Base-by-base conservation (phyloP, 2,888 invertebrate species). In the Leptogaster cylindrica region DNA sequence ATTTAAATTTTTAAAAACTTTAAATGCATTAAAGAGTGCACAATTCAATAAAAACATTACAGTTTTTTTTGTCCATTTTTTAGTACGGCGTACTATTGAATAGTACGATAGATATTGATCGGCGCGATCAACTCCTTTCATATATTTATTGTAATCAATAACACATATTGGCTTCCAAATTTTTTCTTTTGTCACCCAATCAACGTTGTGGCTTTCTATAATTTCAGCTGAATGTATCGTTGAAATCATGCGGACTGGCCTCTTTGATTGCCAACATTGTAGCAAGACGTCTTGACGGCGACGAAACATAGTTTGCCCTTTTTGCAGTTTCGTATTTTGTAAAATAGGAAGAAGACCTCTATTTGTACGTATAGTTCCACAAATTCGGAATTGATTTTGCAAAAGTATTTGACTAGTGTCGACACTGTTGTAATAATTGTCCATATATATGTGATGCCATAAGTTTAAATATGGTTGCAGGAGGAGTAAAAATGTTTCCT, bases 391-490 rank as follows among this genome's bases (percentile, higher is more conserved):
- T 61, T 67, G 61, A 4, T 67, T 61, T 67, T 67, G 6, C 50
- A 67, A 50, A 36, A 61, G 63, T 67, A 63, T 48, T 10, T 20
- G 36, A 67, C 50, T 50, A 50, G 63, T 61, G 50, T 50, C 61
- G 39, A 68, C 55, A 25, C 55, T 64, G 55, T 68, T 68, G 46
- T 64, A 65, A 18, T 68, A 68, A 68, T 65, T 68, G 65, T 65
- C 46, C 46, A 52, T 31, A 52, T 68, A 68, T 41, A 65, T 27
- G 46, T 68, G 64, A 16, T 67, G 31, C 67, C 51, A 67, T 28
- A 41, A 51, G 28, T 12, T 7, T 8, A 55, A 1, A 12, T 55
- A 36, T 33, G 55, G 55, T 2, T 6, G 4, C 36, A 55, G 20
- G 8, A 55, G n/a, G 18, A 23, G 36, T 10, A 55, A n/a, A 33